Evolutionary conservation across 2,888 invertebrate genomes (phyloP), one percentile per base, ranked within the genome.

Genomic region (Slavum lentiscoides): DNA sequence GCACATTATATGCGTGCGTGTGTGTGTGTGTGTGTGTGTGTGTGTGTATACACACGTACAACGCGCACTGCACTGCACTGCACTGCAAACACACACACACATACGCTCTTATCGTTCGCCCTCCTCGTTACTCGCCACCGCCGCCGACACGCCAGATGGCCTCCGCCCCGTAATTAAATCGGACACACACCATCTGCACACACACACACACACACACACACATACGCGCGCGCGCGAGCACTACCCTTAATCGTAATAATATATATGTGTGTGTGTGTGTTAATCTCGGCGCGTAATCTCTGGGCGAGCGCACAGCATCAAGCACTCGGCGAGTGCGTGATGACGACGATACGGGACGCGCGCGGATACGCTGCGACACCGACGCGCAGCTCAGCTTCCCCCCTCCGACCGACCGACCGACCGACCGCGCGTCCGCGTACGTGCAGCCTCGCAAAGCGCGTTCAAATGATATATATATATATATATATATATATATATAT

Each of bases 151-250:
- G 3, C 49, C 49, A 49, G 49, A 49, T 49, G 30, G 8, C 69
- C 70, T 23, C 64, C 72, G 58, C 80, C 70, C 64, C 80, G 72
- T 72, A 80, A 49, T 49, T 49, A 49, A 49, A 49, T 49, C 72
- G 72, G 70, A 72, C 80, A 43, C 49, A 49, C 49, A 49, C 49
- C 49, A 49, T 49, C 49, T 49, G 49, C 49, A 15, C 49, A 49
- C 49, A 15, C 49, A 49, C 49, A 49, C 49, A 11, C 49, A 49
- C 8, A 49, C 49, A 49, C 49, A 11, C 43, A 43, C 43, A 43
- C 43, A 43, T 43, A 9, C 19, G 23, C 21, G 49, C 23, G 58
- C 19, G 9, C 55, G 55, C 23, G n/a, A n/a, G 7, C 23, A 43
- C 30, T 30, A 43, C 43, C 43, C 43, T 43, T 43, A 43, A 43